A percentile compares a stretch with the other conserved stretches of the same genome.
phyloP scores from a whole-genome alignment of 2,888 invertebrate species.

The Morinoia aosen region DNA sequence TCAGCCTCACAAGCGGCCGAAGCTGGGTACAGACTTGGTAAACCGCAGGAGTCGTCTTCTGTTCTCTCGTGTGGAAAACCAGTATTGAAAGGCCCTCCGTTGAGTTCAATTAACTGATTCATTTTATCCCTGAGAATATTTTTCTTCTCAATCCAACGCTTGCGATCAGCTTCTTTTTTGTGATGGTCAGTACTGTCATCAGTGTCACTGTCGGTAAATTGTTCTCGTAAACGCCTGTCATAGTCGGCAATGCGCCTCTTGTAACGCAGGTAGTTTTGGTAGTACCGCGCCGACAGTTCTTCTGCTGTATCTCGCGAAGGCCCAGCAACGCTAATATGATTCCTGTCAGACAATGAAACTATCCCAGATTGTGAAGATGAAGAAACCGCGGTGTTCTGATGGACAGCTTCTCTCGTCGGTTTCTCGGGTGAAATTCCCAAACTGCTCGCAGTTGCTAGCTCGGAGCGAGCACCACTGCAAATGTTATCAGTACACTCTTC shows the following conservation, averaged over 20 bases:
- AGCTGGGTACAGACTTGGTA: not conserved
- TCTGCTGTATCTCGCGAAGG: slow-evolving; percentile 32
- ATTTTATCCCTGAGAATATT: not conserved
- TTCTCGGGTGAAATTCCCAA: not conserved
- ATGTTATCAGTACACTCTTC: not conserved
- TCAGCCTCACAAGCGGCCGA: not conserved
- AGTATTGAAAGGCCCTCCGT: not conserved
- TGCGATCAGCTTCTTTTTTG: slow-evolving; percentile 16
- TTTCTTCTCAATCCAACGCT: slow-evolving; percentile 32
- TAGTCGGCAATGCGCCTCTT: slow-evolving; percentile 38
- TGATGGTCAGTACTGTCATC: slow-evolving; percentile 12
- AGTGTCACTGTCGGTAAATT: slow-evolving; percentile 22
- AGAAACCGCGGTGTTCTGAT: not conserved
- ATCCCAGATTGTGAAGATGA: not conserved
- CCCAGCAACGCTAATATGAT: slow-evolving; percentile 7
- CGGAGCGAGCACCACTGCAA: not conserved
- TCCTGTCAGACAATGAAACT: not conserved
- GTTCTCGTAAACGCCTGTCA: not conserved
- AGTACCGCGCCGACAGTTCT: not conserved
- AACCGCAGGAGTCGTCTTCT: not conserved
- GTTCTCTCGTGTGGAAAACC: not conserved
- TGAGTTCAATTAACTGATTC: not conserved
- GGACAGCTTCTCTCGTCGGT: not conserved
- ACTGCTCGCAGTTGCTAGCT: no score
- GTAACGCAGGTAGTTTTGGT: slow-evolving; percentile 39